Base-by-base conservation (phyloP, 2,113 vertebrate species). In the Neotoma lepida region DNA sequence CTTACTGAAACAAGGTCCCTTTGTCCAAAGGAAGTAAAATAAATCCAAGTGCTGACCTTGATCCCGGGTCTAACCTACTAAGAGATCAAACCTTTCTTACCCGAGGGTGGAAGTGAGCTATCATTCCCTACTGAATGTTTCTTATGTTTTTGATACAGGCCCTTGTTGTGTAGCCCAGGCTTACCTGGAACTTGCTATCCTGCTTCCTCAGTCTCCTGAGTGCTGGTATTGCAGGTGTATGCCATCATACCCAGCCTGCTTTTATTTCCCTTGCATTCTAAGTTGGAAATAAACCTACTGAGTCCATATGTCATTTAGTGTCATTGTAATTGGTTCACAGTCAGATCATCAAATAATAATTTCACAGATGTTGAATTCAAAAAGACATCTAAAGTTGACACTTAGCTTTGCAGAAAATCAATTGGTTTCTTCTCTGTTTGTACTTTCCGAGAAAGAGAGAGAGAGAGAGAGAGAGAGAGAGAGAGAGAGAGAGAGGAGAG, bases 21-120 rank as follows among this genome's bases (percentile, higher is more conserved):
- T 90, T 85, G 68, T 87, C 56, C 80, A 90, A 86, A 94, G 74
- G 28, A 89, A 93, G 28, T 71, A 81, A 91, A 90, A 94, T 87
- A 88, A 90, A 49, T 93, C 51, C 35, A 71, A 28, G 4, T 35
- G n/a, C 41, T 94, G 51, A 82, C 33, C n/a, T 56, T 89, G 41
- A 46, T 63, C 20, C 63, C 74, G 20, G 33, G 33, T 78, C 39
- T 86, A 63, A 89, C 63, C 74, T 94, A 33, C 49, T 33, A 90
- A 89, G 66, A 41, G 90, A 82, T 18, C 1, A 46, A 93, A 81
- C 18, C 24, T 91, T 96, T 35, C 35, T 66, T 78, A 88, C 76
- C 35, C 68, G 76, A 82, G 51, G 15, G n/a, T 28, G 4, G 44
- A 51, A 3, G 15, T 91, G 35, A 76, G 13, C 14, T 41, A 41